phyloP scores from a whole-genome alignment of 2,797 vertebrate genomes.

The Sebastes flavidus region DNA sequence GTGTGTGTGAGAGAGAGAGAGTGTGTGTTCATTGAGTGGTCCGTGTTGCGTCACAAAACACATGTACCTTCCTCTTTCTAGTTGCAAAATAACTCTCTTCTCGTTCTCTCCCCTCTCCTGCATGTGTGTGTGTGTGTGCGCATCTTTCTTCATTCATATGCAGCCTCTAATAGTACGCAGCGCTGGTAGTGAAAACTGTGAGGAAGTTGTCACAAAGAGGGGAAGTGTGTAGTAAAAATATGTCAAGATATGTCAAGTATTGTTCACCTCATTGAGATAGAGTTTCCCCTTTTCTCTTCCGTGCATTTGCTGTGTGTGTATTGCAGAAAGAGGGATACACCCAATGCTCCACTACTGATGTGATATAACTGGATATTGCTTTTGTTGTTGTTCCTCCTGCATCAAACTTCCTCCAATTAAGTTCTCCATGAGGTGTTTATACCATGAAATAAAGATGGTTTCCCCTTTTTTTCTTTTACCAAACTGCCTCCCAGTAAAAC shows the following conservation, averaged over 20 bases:
- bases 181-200: conserved; percentile 57
- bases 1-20: conserved; percentile 1
- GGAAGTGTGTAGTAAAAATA: conserved; percentile 82
- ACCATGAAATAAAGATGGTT: conserved; percentile 17
- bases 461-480: neutral
- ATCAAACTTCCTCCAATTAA: conserved; percentile 56
- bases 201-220: conserved; percentile 77
- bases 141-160: conserved; percentile 74
- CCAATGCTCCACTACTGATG: neutral
- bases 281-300: conserved; percentile 66
- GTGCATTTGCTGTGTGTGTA: neutral
- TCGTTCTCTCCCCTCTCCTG: conserved; percentile 36
- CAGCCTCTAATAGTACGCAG: conserved; percentile 48
- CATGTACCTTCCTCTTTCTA: conserved; percentile 73
- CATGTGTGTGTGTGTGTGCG: conserved; percentile 1
- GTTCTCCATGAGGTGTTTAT: conserved; percentile 41
- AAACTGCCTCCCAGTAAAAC: conserved; percentile 30
- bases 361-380: neutral
- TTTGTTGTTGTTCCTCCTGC: conserved; percentile 52
- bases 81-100: conserved; percentile 73
- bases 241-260: conserved; percentile 73
- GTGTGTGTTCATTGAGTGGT: conserved; percentile 49
- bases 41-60: conserved; percentile 70
- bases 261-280: conserved; percentile 73
- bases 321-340: conserved; percentile 38